Base-by-base conservation (phyloP, 2,113 vertebrate species). In the Octodon degus region DNA sequence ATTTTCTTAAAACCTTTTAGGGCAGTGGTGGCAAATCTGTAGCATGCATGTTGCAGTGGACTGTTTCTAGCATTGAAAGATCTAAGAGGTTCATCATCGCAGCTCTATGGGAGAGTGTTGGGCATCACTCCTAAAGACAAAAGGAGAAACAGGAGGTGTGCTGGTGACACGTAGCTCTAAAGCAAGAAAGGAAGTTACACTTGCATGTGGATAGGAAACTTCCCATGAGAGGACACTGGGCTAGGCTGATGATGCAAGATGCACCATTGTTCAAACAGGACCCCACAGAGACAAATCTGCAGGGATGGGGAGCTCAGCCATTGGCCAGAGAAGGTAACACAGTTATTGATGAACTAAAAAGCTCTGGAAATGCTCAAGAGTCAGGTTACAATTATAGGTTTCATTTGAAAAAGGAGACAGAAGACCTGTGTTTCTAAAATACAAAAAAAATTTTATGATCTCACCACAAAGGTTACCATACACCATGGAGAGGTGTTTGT, bases 181-280 rank as follows among this genome's bases (percentile, higher is more conserved):
- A 58, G 24, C n/a, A 63, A 43, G 32, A 25, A 62, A 34, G 19
- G 12, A 24, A 68, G 53, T 3, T 3, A 47, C 47, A 37, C 3
- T 40, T 62, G 24, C 3, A 20, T 9, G 8, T 43, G 37, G 47
- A 22, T 13, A 32, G 19, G 34, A 85, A 62, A 7, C 34, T 47
- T 13, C 19, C 17, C 32, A 16, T 20, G 40, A 67, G 9, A 1
- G 30, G n/a, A 14, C 3, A 4, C 34, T 25, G 40, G 40, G 22
- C 63, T 14, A 19, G 37, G 37, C 1, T 14, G 16, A 12, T 4
- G 30, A 17, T 0, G 0, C 7, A 19, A 0, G 8, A 16, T 22
- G 3, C n/a, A 34, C 1, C 0, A 7, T 37, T 76, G 58, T 40
- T 76, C 40, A 17, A 47, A 7, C 3, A 17, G 22, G 43, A 19